These are phyloP conservation scores for Zonitis immaculata DNA, from an alignment of 2,888 invertebrate genomes.

Conservation along the genomic window DNA sequence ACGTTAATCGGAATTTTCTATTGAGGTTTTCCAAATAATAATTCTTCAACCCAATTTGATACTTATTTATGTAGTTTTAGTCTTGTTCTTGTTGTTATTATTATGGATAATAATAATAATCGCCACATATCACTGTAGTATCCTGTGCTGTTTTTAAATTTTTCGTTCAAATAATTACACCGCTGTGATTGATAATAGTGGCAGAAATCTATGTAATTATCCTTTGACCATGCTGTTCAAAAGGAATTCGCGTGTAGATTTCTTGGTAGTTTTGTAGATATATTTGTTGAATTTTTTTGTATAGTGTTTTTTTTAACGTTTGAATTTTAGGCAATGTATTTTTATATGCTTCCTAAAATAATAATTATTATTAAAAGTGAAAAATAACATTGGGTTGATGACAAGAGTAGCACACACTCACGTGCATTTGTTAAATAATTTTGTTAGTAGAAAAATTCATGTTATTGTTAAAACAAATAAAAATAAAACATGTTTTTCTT, in stretches of 20 bases:
- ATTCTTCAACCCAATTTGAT: background rate
- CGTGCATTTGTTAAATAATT: constrained; percentile 19
- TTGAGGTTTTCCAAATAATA: background rate
- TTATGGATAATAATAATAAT: no score
- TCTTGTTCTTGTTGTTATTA: background rate
- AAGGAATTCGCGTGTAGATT: background rate
- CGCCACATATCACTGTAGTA: background rate
- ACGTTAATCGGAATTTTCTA: background rate
- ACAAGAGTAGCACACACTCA: constrained; percentile 5
- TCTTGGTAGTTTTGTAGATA: no score
- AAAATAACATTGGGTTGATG: constrained; percentile 14
- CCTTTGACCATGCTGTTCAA: background rate
- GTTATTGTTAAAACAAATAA: constrained; percentile 16
- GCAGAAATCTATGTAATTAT: background rate
- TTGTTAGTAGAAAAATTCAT: constrained; percentile 18
- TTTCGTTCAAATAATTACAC: background rate
- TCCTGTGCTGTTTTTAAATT: background rate
- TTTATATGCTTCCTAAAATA: constrained; percentile 13
- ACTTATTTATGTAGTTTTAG: background rate
- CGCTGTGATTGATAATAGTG: background rate
- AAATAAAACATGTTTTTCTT: constrained; percentile 20
- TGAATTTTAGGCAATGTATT: constrained; percentile 9
- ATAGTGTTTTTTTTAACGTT: constrained; percentile 15
- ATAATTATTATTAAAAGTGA: background rate
- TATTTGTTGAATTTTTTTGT: no score